phyloP scores from a whole-genome alignment of 2,113 vertebrate species.

The Vulpes vulpes region DNA sequence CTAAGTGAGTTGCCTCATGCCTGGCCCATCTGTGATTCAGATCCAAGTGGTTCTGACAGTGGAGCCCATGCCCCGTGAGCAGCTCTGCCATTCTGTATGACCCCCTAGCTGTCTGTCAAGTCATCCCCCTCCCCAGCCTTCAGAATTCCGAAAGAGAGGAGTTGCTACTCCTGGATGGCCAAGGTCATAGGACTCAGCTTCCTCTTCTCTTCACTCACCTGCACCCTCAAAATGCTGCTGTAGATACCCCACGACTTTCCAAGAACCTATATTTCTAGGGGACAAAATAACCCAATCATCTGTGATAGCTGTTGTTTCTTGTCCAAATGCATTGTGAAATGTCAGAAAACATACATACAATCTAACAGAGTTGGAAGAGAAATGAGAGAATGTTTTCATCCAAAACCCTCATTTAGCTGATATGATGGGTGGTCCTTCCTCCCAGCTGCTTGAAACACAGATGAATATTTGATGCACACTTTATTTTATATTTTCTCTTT shows the following conservation, averaged over 20 bases:
- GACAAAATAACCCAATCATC: neutral
- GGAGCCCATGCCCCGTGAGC: rapidly evolving
- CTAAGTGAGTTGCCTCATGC: neutral
- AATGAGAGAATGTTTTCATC: neutral
- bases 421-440: rapidly evolving
- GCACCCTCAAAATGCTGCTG: neutral
- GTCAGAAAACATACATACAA: neutral
- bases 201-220: no score
- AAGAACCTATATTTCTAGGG: neutral
- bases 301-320: neutral
- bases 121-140: no score
- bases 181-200: no score
- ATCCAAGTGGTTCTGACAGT: rapidly evolving
- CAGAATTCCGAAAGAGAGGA: neutral
- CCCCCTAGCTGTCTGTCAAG: rapidly evolving
- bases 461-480: no score
- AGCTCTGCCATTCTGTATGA: rapidly evolving
- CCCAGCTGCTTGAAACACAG: neutral
- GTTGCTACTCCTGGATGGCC: neutral
- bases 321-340: conserved; percentile 21
- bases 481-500: neutral
- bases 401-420: neutral
- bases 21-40: rapidly evolving
- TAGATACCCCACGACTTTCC: neutral
- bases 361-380: neutral